Evolutionary conservation across 1,140 invertebrate species (phyloP), one percentile per base, ranked within the genome.

Genomic region (Teleogryllus occipitalis): DNA sequence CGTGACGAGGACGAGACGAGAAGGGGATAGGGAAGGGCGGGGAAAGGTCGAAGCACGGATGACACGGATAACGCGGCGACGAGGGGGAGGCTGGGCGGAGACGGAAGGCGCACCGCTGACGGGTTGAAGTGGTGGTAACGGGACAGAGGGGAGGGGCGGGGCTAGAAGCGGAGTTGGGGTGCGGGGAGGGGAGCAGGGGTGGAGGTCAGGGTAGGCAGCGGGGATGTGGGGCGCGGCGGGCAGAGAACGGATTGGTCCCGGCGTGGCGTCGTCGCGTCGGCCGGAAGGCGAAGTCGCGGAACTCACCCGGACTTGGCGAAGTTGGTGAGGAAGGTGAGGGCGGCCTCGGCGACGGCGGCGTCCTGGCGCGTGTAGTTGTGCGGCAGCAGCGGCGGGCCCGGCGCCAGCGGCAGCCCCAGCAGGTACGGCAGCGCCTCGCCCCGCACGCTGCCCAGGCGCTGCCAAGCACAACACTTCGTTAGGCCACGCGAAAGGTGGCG

Each of bases 381-480:
- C 0, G 91, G 89, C 79, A 91, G 89, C 81, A 88, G 88, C 14
- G 89, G 87, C 79, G 88, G 85, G 39, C 89, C 93, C 5, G 90
- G 91, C 46, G 96, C 92, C 75, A 97, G 85, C 0, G 96, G 96
- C 73, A 95, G 90, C 0, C 96, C 96, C 82, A 97, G 91, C 78
- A 97, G 90, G 85, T 97, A 97, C 2, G 93, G 89, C 65, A 97
- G 86, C 75, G 96, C 95, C 84, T 97, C 95, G 8, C 95, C 94
- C 46, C 93, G 89, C 0, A 97, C 91, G 82, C 93, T 94, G 0
- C 95, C 95, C 54, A 95, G 84, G 22, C 92, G 87, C 91, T 95
- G 87, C n/a, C n/a, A n/a, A n/a, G n/a, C n/a, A n/a, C n/a, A n/a
- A n/a, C n/a, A n/a, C n/a, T n/a, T n/a, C n/a, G n/a, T n/a, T n/a